Evolutionary conservation across 1,140 invertebrate species (phyloP).

Genomic region (Orchestia grillus): DNA sequence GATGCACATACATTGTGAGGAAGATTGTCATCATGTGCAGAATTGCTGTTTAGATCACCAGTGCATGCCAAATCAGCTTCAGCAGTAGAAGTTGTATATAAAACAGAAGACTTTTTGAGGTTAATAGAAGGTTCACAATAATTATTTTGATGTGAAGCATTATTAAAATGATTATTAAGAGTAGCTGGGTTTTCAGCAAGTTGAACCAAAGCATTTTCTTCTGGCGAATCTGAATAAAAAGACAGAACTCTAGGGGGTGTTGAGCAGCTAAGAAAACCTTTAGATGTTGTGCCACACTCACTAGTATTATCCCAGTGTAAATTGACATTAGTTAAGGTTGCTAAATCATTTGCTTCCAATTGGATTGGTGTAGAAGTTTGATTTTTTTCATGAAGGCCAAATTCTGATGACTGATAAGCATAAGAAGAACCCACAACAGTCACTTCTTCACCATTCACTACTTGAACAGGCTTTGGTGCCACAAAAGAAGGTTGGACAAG

Average conservation of each 20-base stretch:
- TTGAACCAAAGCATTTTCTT: not conserved
- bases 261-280: not conserved
- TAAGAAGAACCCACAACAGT: not conserved
- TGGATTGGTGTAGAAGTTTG: not conserved
- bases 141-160: not conserved
- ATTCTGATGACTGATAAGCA: not conserved
- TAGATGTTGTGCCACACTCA: not conserved
- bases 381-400: not conserved
- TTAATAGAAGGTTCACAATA: not conserved
- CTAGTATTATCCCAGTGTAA: not conserved
- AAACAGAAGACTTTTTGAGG: not conserved
- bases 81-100: not conserved
- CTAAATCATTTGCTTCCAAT: not conserved
- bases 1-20: not conserved
- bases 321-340: not conserved
- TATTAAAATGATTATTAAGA: not conserved
- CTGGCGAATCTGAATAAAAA: not conserved
- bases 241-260: not conserved
- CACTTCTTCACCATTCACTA: not conserved
- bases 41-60: not conserved
- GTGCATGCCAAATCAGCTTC: not conserved
- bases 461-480: not conserved
- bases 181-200: not conserved
- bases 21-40: not conserved
- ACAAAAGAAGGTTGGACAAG: not conserved